These are phyloP conservation scores for Ferrisia virgata DNA, from an alignment of 2,888 invertebrate genomes.

Conservation along the genomic window DNA sequence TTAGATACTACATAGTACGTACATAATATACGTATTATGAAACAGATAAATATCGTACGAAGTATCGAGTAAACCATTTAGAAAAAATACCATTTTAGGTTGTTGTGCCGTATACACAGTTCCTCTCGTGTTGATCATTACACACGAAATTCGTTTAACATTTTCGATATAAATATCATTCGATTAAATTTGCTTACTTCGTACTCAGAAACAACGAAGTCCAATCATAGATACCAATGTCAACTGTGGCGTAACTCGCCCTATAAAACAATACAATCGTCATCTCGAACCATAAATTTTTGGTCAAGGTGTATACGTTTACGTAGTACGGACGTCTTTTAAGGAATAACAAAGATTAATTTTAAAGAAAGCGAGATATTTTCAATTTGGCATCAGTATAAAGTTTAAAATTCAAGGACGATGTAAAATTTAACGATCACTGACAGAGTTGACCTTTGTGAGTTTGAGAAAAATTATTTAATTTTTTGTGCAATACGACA, in stretches of 20 bases:
- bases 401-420: neutral
- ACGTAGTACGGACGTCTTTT: too few relatives aligned
- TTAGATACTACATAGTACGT: too few relatives aligned
- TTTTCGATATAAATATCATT: too few relatives aligned
- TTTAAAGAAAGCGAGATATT: neutral
- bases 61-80: neutral
- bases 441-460: too few relatives aligned
- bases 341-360: neutral
- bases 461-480: too few relatives aligned
- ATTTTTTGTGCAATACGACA: too few relatives aligned
- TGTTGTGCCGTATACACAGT: neutral
- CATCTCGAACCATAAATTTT: neutral
- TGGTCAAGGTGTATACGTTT: neutral
- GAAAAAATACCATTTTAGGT: neutral
- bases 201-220: neutral
- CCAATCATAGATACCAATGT: neutral
- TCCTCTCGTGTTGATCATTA: neutral
- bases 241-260: neutral
- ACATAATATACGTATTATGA: neutral
- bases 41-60: slow-evolving; percentile 10
- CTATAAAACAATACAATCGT: neutral
- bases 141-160: neutral
- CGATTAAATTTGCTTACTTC: too few relatives aligned
- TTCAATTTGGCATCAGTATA: neutral
- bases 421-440: neutral